A percentile compares a stretch with the other conserved stretches of the same genome.
Conservation (phyloP, 2,113 vertebrate genomes). For the Callipepla californica region DNA sequence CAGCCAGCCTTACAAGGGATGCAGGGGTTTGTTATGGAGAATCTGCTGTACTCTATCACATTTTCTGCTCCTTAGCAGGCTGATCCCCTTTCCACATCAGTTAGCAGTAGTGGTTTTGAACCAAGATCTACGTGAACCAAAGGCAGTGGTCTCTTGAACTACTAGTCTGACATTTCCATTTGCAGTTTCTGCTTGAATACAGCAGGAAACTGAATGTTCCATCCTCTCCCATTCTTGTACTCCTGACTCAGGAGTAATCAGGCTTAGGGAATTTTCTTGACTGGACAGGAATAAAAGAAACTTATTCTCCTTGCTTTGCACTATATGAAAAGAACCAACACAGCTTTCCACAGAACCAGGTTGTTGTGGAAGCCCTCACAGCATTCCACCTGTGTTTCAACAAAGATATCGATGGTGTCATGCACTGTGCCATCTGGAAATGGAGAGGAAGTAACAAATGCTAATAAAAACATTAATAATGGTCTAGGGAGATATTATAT, state of each 20-base stretch:
- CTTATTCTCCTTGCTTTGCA: not conserved
- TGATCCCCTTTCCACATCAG: not conserved
- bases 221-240: not conserved
- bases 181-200: not conserved
- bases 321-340: not conserved
- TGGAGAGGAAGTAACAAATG: not conserved
- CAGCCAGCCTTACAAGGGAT: not conserved
- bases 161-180: not conserved
- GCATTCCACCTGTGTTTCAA: not conserved
- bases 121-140: not conserved
- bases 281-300: not conserved
- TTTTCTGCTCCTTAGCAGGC: not conserved
- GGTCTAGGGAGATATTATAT: not conserved
- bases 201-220: not conserved
- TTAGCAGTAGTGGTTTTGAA: not conserved
- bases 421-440: not conserved
- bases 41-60: not conserved
- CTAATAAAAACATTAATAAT: conserved; percentile 25
- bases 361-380: not conserved
- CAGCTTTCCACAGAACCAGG: not conserved
- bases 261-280: not conserved
- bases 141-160: not conserved
- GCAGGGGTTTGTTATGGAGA: not conserved
- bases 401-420: not conserved
- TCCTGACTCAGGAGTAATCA: not conserved